These are phyloP conservation scores for Loris lydekkerianus DNA, from an alignment of 2,797 vertebrate genomes.

Conservation along the genomic window DNA sequence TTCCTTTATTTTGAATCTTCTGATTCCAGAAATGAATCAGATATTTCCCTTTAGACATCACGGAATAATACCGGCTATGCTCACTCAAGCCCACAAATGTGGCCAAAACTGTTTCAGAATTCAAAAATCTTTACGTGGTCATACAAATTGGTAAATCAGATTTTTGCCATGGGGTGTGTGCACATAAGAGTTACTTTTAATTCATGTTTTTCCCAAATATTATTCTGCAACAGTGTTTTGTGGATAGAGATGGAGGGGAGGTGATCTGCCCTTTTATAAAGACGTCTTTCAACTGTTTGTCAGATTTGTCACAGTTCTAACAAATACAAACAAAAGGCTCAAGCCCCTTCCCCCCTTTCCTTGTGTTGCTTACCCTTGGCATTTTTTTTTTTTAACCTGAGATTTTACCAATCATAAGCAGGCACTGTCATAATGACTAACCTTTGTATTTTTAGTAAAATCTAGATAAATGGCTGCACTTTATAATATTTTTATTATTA, in stretches of 20 bases:
- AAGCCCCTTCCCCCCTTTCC: accelerated
- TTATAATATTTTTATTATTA: background rate
- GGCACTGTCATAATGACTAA: background rate
- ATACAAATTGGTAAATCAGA: background rate
- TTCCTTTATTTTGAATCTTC: background rate
- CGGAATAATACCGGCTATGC: background rate
- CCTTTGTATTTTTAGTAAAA: background rate
- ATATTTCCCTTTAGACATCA: background rate
- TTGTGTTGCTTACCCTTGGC: background rate
- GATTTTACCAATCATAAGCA: background rate
- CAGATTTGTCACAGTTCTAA: conserved; percentile 78
- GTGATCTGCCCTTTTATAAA: background rate
- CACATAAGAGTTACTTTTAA: background rate
- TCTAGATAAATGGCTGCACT: background rate
- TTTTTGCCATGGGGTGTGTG: background rate
- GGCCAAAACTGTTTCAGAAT: background rate
- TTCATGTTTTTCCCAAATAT: background rate
- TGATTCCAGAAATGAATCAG: background rate
- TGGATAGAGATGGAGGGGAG: too few relatives aligned
- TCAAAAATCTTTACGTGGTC: background rate
- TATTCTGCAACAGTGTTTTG: background rate
- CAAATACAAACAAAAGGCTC: background rate
- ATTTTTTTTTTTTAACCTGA: background rate
- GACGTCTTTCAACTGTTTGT: conserved; percentile 93
- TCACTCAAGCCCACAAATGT: background rate